Evolutionary conservation across 2,888 invertebrate genomes (phyloP).

Genomic region (Campaea margaritaria): DNA sequence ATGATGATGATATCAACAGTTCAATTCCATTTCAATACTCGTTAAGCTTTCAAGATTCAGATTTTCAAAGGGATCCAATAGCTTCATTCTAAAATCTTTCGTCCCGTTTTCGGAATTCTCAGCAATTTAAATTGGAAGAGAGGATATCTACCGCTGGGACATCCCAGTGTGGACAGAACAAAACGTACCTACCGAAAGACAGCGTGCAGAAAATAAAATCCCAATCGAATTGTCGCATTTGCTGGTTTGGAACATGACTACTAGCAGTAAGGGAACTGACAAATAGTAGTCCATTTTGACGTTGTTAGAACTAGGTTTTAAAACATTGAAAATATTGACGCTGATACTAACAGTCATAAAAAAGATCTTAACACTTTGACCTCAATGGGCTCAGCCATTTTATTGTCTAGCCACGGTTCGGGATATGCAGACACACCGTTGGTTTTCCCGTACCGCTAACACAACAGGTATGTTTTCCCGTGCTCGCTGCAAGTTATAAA

Average conservation of each 20-base stretch:
- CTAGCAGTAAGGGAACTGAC: conserved; percentile 10
- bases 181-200: conserved; percentile 21
- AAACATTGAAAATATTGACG: too few species aligned
- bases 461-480: too few species aligned
- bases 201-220: conserved; percentile 20
- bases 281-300: too few species aligned
- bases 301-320: too few species aligned
- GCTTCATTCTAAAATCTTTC: conserved; percentile 5
- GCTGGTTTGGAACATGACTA: conserved; percentile 5
- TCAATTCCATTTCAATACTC: too few species aligned
- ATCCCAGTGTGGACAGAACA: conserved; percentile 12
- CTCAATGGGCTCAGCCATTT: too few species aligned
- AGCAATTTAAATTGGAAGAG: conserved; percentile 20
- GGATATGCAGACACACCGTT: too few species aligned
- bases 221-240: conserved; percentile 19
- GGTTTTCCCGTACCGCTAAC: too few species aligned
- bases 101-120: conserved; percentile 3
- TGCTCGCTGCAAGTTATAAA: too few species aligned
- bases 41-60: not conserved
- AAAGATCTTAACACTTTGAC: too few species aligned
- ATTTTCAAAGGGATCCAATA: conserved; percentile 10
- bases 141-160: conserved; percentile 20
- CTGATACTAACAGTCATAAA: not conserved
- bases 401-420: too few species aligned
- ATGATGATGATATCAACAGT: too few species aligned